These are phyloP conservation scores for Leptopilina syphax DNA, from an alignment of 2,888 invertebrate genomes.

Conservation along the genomic window DNA sequence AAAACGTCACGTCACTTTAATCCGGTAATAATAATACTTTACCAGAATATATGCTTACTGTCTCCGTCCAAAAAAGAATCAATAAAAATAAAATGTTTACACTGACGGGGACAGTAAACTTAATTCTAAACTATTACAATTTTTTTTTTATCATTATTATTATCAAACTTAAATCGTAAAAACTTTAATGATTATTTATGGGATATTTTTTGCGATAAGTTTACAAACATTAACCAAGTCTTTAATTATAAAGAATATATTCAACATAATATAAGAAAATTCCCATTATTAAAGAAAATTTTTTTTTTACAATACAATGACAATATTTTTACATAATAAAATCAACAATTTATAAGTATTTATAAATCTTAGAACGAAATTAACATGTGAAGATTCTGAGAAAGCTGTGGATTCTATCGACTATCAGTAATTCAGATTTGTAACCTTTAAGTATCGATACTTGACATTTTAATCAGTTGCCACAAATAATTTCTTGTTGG, in stretches of 20 bases:
- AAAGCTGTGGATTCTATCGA: constrained; percentile 2
- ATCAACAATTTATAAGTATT: constrained; percentile 33
- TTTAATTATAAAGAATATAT: constrained; percentile 9
- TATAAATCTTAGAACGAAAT: constrained; percentile 38
- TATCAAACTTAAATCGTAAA: neutral
- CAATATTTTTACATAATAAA: constrained; percentile 17
- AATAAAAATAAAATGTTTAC: neutral
- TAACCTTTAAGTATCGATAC: neutral
- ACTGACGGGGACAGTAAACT: neutral
- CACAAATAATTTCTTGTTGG: neutral
- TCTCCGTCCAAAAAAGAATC: neutral
- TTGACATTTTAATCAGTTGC: neutral
- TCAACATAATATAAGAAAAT: constrained; percentile 21
- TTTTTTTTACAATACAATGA: neutral
- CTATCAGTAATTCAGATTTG: neutral
- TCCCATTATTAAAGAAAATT: constrained; percentile 20
- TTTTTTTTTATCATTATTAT: neutral
- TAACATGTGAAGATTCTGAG: constrained; percentile 28
- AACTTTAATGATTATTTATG: neutral
- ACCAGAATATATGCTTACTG: neutral
- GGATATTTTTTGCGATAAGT: constrained; percentile 15
- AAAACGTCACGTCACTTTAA: constrained; percentile 16
- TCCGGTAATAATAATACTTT: neutral
- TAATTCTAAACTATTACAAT: constrained; percentile 14
- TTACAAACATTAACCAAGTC: constrained; percentile 26